Base-by-base conservation (phyloP, 2,888 invertebrate species). In the Campoplex capitator region DNA sequence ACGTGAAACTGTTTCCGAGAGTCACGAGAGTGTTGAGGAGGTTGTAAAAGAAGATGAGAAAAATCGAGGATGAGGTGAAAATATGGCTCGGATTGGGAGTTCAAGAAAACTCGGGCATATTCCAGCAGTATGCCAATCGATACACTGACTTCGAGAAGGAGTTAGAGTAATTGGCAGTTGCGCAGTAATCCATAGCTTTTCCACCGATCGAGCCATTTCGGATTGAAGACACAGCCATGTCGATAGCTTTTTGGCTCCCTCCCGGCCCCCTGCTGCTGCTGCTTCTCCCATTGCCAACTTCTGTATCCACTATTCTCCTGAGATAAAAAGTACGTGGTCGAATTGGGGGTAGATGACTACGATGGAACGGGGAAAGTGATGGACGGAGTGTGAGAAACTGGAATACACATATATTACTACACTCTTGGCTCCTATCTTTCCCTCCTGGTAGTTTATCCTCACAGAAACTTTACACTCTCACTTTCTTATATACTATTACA, bases 371-470 rank as follows among this genome's bases (percentile, higher is more conserved):
- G 45, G 38, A 45, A 65, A 11, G 85, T 71, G 76, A 76, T 81
- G 28, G 56, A 70, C 28, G 65, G 65, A 85, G 84, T 45, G 73
- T 67, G 67, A 74, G 82, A 38, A 70, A 75, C 62, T 79, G 68
- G 74, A 67, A 51, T n/a, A 79, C 75, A 75, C 48, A 58, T 71
- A 71, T 62, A 48, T 79, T 62, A 80, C 48, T 56, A 68, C 51
- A 68, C 54, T 42, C 54, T 35, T 73, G 88, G 84, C 88, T 90
- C 87, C 90, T 90, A 89, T 76, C 35, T 65, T 32, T 90, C 86
- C 87, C 86, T 83, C 87, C 78, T 67, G 88, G 86, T 88, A 87
- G 89, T 90, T 92, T 91, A 92, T 91, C 90, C 88, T 75, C 75
- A 87, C 56, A 62, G 38, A 79, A 23, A 35, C 68, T 32, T n/a